Base-by-base conservation (phyloP, 2,888 invertebrate species). In the Drosophila kuntzei region DNA sequence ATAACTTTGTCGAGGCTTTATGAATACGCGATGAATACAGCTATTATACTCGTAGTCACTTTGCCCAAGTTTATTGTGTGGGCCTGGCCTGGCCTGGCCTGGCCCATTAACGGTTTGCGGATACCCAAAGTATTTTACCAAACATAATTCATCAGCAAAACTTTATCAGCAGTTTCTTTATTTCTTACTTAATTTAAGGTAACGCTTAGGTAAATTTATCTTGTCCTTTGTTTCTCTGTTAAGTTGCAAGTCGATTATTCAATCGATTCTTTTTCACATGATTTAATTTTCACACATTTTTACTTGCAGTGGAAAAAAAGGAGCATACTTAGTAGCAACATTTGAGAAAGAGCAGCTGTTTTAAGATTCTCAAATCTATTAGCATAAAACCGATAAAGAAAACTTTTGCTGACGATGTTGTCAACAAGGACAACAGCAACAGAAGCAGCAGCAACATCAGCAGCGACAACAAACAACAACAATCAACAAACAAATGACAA, bases 321-420 rank as follows among this genome's bases (percentile, higher is more conserved):
- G 18, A 16, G n/a, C 43, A 65, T 61, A 46, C 47, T 43, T 41
- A 50, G 41, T 22, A 29, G 7, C 9, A 22, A 14, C n/a, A 36
- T 18, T 39, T 22, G 18, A n/a, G 22, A 39, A 64, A 66, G 18
- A 73, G 67, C 78, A 80, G 66, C 79, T 74, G 82, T 54, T 81
- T 64, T 58, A 65, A 71, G 65, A 64, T 73, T 57, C 65, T 62
- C 53, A 63, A 79, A 82, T 84, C 69, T 84, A 87, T 84, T 85
- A 85, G 82, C 83, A 87, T 84, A 87, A 81, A 71, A 75, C 76
- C 76, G 79, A 84, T 87, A 81, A 79, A 81, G 76, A 68, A 67
- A 84, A 87, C 82, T 84, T 85, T 72, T 72, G 68, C 72, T 69
- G 80, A 73, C 71, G 73, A 73, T 55, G 74, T 69, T 84, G 83